phyloP scores from a whole-genome alignment of 2,888 invertebrate genomes.

The Hyposoter didymator region DNA sequence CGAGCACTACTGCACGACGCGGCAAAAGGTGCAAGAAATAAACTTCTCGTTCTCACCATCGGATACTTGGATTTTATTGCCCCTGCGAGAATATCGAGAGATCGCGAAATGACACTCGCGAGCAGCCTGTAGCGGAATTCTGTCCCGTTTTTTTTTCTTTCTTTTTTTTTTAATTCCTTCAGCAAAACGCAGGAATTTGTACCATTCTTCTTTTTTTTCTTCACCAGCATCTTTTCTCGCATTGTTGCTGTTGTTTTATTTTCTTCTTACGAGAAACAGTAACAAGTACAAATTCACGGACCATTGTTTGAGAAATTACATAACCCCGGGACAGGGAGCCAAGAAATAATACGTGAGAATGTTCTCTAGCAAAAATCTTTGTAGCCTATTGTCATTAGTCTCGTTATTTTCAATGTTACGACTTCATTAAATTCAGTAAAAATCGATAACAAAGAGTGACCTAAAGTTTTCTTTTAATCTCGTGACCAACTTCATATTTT shows the following conservation, averaged over 20 bases:
- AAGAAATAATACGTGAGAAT: conserved; percentile 1
- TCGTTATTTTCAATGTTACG: not conserved
- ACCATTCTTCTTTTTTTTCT: not conserved
- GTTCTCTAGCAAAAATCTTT: not conserved
- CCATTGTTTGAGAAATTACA: conserved; percentile 8
- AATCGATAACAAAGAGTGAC: not conserved
- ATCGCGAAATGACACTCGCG: not conserved
- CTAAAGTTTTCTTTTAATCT: too few relatives aligned
- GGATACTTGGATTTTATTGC: conserved; percentile 34
- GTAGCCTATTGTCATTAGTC: not conserved
- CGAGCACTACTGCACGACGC: not conserved
- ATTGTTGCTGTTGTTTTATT: not conserved
- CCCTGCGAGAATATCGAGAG: not conserved
- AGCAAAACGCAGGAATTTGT: not conserved
- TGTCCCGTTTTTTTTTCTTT: not conserved
- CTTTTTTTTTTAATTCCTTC: too few relatives aligned
- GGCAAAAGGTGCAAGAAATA: conserved; percentile 23
- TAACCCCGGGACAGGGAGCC: not conserved
- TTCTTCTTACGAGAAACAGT: conserved; percentile 1
- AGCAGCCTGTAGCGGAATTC: not conserved
- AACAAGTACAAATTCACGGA: not conserved
- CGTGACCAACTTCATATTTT: too few relatives aligned
- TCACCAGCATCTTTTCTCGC: not conserved
- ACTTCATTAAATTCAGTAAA: not conserved
- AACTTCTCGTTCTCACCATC: conserved; percentile 21